phyloP scores from a whole-genome alignment of 1,140 invertebrate genomes.

The Chrysoperla carnea region DNA sequence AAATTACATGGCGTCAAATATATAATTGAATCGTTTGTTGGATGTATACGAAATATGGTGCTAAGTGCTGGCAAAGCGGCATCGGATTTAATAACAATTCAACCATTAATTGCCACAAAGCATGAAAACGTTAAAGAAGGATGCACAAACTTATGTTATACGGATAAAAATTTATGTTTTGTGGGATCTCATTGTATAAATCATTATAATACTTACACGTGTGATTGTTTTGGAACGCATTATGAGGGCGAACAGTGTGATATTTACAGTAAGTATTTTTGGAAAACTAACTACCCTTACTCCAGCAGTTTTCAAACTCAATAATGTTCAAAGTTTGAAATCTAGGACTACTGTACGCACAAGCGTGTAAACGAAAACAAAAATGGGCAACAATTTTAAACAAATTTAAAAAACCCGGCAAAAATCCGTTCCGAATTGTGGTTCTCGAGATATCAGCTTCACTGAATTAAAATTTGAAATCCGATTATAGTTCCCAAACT shows the following conservation, averaged over 20 bases:
- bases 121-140: slow-evolving; percentile 75
- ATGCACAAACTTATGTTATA: slow-evolving; percentile 63
- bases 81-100: slow-evolving; percentile 58
- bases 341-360: too few species aligned
- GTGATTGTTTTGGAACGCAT: slow-evolving; percentile 80
- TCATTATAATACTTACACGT: slow-evolving; percentile 69
- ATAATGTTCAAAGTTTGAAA: too few species aligned
- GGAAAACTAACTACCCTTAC: background rate
- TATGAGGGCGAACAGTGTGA: slow-evolving; percentile 83
- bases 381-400: too few species aligned
- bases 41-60: slow-evolving; percentile 73
- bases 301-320: background rate
- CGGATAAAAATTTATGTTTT: slow-evolving; percentile 65
- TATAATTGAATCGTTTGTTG: slow-evolving; percentile 81
- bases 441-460: too few species aligned
- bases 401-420: too few species aligned
- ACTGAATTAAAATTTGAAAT: too few species aligned
- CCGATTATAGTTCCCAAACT: too few species aligned
- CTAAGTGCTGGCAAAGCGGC: slow-evolving; percentile 67
- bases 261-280: slow-evolving; percentile 54
- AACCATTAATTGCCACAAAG: slow-evolving; percentile 62
- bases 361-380: too few species aligned
- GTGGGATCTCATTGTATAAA: slow-evolving; percentile 71
- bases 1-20: slow-evolving; percentile 74
- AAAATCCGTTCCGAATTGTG: too few species aligned